Conservation (phyloP, 2,797 vertebrate genomes). For the Eremophila alpestris region DNA sequence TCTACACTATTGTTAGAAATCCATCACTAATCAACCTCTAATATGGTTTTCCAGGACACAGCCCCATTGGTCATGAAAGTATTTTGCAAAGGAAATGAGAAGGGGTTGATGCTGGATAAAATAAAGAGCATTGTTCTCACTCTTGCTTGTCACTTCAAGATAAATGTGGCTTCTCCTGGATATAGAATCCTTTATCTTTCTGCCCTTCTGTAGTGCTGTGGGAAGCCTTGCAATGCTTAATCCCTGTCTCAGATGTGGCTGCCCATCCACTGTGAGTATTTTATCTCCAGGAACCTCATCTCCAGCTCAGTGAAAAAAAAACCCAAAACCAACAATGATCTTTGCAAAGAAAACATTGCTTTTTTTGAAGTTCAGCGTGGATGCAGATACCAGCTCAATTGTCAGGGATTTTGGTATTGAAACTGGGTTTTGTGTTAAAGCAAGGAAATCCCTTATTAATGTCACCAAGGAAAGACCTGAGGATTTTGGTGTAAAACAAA, state of each 20-base stretch:
- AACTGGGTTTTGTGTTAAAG: background rate
- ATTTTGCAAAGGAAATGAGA: background rate
- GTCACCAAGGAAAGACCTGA: background rate
- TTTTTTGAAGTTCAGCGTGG: background rate
- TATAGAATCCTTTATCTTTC: background rate
- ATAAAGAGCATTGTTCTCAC: background rate
- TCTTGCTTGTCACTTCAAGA: background rate
- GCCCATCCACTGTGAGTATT: background rate
- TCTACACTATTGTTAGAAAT: slow-evolving; percentile 26
- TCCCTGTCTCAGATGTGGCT: background rate
- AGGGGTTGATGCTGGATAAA: background rate
- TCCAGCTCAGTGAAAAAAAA: background rate
- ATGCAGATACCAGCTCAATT: background rate
- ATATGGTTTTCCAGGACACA: background rate
- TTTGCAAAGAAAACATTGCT: background rate
- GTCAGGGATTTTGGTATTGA: background rate
- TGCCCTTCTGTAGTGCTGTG: background rate
- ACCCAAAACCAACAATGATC: background rate
- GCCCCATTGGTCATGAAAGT: background rate
- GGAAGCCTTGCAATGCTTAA: background rate
- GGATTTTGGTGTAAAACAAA: background rate
- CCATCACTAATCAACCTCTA: slow-evolving; percentile 43
- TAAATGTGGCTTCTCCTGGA: slow-evolving; percentile 26
- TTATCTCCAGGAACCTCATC: background rate
- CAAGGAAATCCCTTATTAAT: background rate